Percentiles rank a stretch among this genome's conserved stretches.
phyloP scores from a whole-genome alignment of 2,113 vertebrate genomes.

The Chloropsis hardwickii region DNA sequence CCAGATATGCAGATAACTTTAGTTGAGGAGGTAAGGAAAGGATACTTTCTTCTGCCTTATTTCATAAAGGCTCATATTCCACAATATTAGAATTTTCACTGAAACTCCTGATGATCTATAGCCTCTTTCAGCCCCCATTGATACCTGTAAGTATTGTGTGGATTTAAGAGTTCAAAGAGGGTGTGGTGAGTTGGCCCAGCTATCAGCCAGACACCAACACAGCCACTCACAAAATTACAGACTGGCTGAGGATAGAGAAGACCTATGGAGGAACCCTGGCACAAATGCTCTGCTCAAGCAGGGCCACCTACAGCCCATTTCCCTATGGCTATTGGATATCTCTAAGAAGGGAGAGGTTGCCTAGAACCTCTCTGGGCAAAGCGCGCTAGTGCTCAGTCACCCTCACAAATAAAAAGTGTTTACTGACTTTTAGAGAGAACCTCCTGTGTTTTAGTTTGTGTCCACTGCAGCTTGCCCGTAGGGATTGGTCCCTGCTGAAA shows the following conservation, averaged over 20 bases:
- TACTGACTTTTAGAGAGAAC: neutral
- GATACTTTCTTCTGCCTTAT: neutral
- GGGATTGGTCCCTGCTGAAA: neutral
- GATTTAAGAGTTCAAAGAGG: neutral
- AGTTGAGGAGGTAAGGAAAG: neutral
- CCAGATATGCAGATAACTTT: neutral
- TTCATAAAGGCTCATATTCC: neutral
- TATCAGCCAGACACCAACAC: neutral
- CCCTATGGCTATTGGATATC: neutral
- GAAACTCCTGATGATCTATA: neutral
- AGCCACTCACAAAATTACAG: neutral
- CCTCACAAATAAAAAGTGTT: neutral
- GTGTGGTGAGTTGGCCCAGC: neutral
- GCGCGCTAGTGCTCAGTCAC: accelerated
- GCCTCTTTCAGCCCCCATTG: neutral
- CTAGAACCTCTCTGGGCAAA: neutral
- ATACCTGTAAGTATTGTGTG: neutral
- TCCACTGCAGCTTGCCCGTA: neutral
- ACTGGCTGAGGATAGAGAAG: neutral
- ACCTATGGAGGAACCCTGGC: neutral
- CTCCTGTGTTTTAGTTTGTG: neutral
- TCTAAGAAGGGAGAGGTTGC: neutral
- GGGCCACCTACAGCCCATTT: neutral
- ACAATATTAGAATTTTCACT: neutral
- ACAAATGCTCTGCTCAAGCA: neutral